These are phyloP conservation scores for Cremastinae sp. DNA, from an alignment of 2,888 invertebrate genomes.

Conservation along the genomic window DNA sequence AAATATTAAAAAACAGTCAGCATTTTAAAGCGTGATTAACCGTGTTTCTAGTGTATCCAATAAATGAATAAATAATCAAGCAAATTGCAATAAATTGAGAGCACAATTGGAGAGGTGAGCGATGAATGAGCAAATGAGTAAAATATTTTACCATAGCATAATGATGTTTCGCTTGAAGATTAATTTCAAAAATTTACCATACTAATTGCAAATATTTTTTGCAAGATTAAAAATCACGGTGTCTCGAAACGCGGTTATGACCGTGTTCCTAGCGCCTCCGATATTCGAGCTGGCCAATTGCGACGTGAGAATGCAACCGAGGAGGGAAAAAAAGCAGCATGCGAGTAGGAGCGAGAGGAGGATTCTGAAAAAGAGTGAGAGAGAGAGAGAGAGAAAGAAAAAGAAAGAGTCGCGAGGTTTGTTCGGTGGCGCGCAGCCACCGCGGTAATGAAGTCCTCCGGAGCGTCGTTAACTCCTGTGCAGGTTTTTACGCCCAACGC, in stretches of 20 bases:
- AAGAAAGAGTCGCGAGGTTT: slow-evolving; percentile 13
- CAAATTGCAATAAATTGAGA: too few relatives aligned
- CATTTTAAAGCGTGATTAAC: too few relatives aligned
- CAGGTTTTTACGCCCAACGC: slow-evolving; percentile 68
- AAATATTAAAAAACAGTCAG: too few relatives aligned
- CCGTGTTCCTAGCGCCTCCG: slow-evolving; percentile 17
- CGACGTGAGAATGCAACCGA: slow-evolving; percentile 51
- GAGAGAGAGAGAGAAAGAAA: slow-evolving; percentile 12
- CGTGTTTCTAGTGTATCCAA: too few relatives aligned
- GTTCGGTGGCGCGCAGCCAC: slow-evolving; percentile 35
- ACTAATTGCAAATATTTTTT: too few relatives aligned
- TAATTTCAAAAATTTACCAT: too few relatives aligned
- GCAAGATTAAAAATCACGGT: too few relatives aligned
- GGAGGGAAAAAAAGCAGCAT: slow-evolving; percentile 27
- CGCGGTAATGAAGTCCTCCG: slow-evolving; percentile 68
- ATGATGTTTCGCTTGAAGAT: too few relatives aligned
- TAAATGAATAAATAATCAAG: too few relatives aligned
- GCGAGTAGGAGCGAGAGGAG: slow-evolving; percentile 27
- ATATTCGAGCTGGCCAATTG: slow-evolving; percentile 44
- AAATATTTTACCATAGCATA: too few relatives aligned
- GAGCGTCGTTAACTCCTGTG: slow-evolving; percentile 70
- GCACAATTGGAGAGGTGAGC: too few relatives aligned
- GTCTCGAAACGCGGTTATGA: neutral
- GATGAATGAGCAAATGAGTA: too few relatives aligned
- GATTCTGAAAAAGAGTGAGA: slow-evolving; percentile 10